Conservation (phyloP, 2,113 vertebrate genomes). For the Microcebus ravelobensis region DNA sequence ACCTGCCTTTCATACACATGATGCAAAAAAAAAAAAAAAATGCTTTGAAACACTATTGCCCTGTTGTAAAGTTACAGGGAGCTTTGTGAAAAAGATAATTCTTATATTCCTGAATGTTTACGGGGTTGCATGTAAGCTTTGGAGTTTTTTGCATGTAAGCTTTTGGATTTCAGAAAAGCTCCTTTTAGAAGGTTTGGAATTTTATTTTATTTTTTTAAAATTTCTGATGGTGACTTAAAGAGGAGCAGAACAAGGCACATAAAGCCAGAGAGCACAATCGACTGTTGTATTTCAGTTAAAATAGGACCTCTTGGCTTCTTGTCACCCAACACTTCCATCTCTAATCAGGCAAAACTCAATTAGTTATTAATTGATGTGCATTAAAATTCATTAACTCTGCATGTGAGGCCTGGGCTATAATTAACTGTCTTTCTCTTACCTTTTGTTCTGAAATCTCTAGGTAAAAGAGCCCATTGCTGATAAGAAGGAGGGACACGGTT, state of each 20-base stretch:
- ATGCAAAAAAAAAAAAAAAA: background rate
- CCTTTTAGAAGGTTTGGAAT: background rate
- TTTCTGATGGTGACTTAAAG: slow-evolving; percentile 12
- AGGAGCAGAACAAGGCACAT: background rate
- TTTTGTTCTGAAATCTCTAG: slow-evolving; percentile 86
- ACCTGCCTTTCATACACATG: background rate
- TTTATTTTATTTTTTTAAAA: background rate
- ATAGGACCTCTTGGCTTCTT: slow-evolving; percentile 63
- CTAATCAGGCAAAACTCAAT: slow-evolving; percentile 86
- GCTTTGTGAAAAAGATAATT: background rate
- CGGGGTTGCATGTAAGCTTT: background rate
- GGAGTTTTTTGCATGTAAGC: background rate
- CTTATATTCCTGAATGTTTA: rapidly evolving
- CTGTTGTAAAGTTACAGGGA: background rate
- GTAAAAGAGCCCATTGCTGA: slow-evolving; percentile 82
- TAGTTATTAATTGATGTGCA: slow-evolving; percentile 92
- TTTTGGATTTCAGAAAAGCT: background rate
- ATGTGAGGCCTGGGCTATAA: slow-evolving; percentile 88
- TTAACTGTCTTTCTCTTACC: slow-evolving; percentile 89
- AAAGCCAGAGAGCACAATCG: slow-evolving; percentile 21
- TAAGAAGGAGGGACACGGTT: slow-evolving; percentile 63
- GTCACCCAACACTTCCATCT: slow-evolving; percentile 68
- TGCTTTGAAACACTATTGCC: background rate
- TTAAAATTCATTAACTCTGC: slow-evolving; percentile 92
- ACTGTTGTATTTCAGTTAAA: slow-evolving; percentile 76